Conservation (phyloP, 2,797 vertebrate species). For the Bradypus variegatus region DNA sequence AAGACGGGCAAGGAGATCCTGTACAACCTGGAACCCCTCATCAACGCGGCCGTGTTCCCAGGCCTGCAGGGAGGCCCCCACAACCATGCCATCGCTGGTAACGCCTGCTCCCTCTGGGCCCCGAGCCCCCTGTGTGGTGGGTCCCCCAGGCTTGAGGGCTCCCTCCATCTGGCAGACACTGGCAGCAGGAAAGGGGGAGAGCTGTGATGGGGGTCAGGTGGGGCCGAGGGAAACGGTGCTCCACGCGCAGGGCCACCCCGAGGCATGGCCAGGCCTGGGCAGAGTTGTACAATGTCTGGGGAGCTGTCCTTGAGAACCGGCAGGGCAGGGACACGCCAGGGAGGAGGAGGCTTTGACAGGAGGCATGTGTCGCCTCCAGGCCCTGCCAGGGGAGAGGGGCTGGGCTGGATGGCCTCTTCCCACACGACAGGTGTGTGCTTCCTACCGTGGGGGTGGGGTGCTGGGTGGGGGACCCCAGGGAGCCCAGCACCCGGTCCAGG, state of each 20-base stretch:
- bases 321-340: neutral
- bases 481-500: neutral
- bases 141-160: neutral
- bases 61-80: constrained; percentile 98
- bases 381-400: too few relatives aligned
- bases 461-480: too few relatives aligned
- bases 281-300: neutral
- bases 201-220: neutral
- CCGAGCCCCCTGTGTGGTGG: neutral
- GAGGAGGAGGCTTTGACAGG: neutral
- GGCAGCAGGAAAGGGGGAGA: neutral
- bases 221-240: neutral
- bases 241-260: neutral
- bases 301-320: neutral
- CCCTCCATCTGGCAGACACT: neutral
- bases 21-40: constrained; percentile 90
- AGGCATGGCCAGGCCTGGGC: neutral
- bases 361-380: too few relatives aligned
- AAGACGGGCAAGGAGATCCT: constrained; percentile 88
- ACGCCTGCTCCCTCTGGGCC: accelerated
- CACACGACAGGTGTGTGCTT: too few relatives aligned
- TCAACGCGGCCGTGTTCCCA: constrained; percentile 96
- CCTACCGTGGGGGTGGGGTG: neutral
- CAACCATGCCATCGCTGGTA: constrained; percentile 97
- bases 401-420: neutral